Evolutionary conservation across 1,140 invertebrate species (phyloP), one percentile per base, ranked within the genome.

Genomic region (Saccostrea cuccullata): DNA sequence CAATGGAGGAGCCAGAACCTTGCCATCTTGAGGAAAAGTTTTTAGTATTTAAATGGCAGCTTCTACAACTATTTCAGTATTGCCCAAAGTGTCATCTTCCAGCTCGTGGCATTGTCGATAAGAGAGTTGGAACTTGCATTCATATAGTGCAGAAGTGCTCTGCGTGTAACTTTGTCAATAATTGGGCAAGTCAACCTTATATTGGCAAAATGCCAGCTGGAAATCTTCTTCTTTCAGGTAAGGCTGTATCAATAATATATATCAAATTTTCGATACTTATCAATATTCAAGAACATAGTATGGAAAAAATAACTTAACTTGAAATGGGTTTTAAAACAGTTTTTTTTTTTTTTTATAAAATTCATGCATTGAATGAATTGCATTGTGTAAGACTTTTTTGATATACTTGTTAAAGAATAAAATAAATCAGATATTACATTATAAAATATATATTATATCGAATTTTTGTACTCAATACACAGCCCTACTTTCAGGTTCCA

Each of bases 21-120:
- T 70, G 64, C n/a, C 64, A 70, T 70, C 64, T 70, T 2, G 64
- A 70, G 64, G 64, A 70, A 70, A 70, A 70, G 64, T 70, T 70
- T n/a, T n/a, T 70, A 20, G 64, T 70, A 2, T 70, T 70, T 70
- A 17, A 70, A 17, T 70, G n/a, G 64, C 30, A 36, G 30, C 30
- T 36, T 36, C 30, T 36, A 36, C 13, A 70, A 70, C 64, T 70
- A n/a, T n/a, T 20, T 70, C 15, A 70, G 64, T 70, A 11, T 70
- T 70, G 64, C n/a, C 64, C 64, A 70, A 70, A 23, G n/a, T 70
- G 64, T 1, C 64, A 70, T n/a, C 8, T 20, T 70, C 64, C 64
- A 70, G 64, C 23, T 70, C 1, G 15, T 70, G 64, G 64, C n/a
- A n/a, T 70, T 1, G n/a, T 70, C 8, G n/a, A n/a, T n/a, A n/a